Base-by-base conservation (phyloP, 2,797 vertebrate genomes). In the Chrysocyon brachyurus region DNA sequence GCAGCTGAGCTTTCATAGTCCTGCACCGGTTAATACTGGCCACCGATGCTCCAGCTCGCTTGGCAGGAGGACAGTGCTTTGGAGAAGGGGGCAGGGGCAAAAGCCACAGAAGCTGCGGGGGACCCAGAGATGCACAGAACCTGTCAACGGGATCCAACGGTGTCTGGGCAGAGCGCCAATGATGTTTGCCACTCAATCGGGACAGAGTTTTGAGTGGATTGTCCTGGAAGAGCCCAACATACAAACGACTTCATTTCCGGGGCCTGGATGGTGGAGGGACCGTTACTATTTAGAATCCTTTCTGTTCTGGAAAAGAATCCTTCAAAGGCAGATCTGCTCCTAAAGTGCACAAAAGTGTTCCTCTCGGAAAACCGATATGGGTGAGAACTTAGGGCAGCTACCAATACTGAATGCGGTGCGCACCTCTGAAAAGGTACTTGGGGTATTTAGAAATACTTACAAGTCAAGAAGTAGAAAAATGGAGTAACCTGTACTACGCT, bases 391-490 rank as follows among this genome's bases (percentile, higher is more conserved):
- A 72, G 31, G 49, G 57, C 49, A 26, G 36, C 36, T 49, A 59
- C 64, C 46, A 36, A 94, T 33, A 52, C 64, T 73, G 21, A 64
- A 59, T 14, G 26, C 59, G 49, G 81, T 3, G 17, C 8, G 33
- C 8, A 16, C 19, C 36, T 21, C 54, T 36, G 87, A 63, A 84
- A 49, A 77, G 73, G 70, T 17, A 70, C n/a, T 36, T 33, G 2
- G 17, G 70, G 17, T 33, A 81, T 94, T 91, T 49, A 89, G 54
- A 93, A 96, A 91, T 52, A 95, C 36, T 81, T 54, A 31, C n/a
- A 89, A 83, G 77, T 83, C 28, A 12, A 90, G 78, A 73, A 83
- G 68, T 8, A 85, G 72, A 88, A 92, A 90, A 90, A 52, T 11
- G 52, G 19, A 56, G 12, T 24, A 73, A 77, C 21, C 17, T 59